Percentiles rank a stretch among this genome's conserved stretches.
Evolutionary conservation across 2,888 invertebrate species (phyloP).

Genomic region (Tholera decimalis): DNA sequence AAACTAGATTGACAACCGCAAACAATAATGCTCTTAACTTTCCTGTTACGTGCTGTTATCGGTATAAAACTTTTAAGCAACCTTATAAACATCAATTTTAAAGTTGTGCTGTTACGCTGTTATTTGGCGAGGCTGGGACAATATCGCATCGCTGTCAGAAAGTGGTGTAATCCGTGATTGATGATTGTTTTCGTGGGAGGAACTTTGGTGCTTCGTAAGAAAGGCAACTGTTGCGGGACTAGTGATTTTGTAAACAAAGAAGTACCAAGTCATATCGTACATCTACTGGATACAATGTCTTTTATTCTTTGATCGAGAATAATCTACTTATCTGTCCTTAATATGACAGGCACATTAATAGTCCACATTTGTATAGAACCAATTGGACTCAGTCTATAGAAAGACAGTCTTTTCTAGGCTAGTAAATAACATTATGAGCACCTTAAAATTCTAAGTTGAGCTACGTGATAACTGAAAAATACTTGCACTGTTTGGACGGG

Average conservation of each 20-base stretch:
- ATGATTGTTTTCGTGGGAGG: slow-evolving; percentile 48
- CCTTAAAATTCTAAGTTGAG: too few species aligned
- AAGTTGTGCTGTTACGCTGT: slow-evolving; percentile 45
- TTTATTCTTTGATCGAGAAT: neutral
- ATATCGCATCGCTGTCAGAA: slow-evolving; percentile 43
- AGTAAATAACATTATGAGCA: too few species aligned
- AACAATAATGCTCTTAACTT: slow-evolving; percentile 35
- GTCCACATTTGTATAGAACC: neutral
- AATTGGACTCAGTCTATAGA: too few species aligned
- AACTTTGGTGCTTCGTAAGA: slow-evolving; percentile 24
- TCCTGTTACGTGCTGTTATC: slow-evolving; percentile 17
- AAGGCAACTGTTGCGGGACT: slow-evolving; percentile 22
- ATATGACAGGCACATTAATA: slow-evolving; percentile 1
- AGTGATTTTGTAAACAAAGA: slow-evolving; percentile 13
- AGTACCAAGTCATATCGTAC: neutral
- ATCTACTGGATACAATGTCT: neutral
- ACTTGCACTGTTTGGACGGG: too few species aligned
- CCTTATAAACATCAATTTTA: slow-evolving; percentile 48
- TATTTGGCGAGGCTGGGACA: slow-evolving; percentile 53
- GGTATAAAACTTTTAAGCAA: slow-evolving; percentile 27
- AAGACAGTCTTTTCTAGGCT: too few species aligned
- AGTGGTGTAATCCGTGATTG: slow-evolving; percentile 60
- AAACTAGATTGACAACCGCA: slow-evolving; percentile 36
- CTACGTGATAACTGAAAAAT: too few species aligned
- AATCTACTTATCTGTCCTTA: neutral